These are phyloP conservation scores for Diplolepis rosae DNA, from an alignment of 2,888 invertebrate genomes.

Conservation along the genomic window DNA sequence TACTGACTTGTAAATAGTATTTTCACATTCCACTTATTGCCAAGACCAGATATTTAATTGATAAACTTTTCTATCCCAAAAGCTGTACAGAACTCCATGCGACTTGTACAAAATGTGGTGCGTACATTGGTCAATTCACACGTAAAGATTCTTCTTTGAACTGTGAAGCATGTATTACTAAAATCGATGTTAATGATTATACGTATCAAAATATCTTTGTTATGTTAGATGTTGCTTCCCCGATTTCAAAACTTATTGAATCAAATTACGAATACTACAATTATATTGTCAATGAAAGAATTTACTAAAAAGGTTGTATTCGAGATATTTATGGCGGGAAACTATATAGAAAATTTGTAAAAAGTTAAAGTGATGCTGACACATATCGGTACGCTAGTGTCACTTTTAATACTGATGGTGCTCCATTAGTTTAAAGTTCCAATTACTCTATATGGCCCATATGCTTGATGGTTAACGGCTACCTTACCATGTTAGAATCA, in stretches of 20 bases:
- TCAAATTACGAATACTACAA: slow-evolving; percentile 26
- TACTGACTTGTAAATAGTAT: slow-evolving; percentile 23
- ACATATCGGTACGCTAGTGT: neutral
- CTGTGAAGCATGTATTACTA: neutral
- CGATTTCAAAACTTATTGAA: slow-evolving; percentile 13
- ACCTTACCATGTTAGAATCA: neutral
- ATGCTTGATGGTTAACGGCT: slow-evolving; percentile 3
- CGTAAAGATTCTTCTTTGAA: neutral
- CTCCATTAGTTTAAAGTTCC: neutral
- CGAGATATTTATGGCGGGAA: slow-evolving; percentile 32
- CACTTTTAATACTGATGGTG: slow-evolving; percentile 14
- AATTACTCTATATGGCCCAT: slow-evolving; percentile 21
- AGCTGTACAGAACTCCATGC: slow-evolving; percentile 22
- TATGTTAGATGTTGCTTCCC: neutral
- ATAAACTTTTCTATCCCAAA: slow-evolving; percentile 16
- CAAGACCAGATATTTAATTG: no score
- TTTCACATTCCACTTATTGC: slow-evolving; percentile 11
- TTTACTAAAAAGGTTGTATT: slow-evolving; percentile 12
- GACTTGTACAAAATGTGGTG: slow-evolving; percentile 2
- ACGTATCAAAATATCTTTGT: slow-evolving; percentile 21
- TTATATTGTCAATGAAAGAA: slow-evolving; percentile 11
- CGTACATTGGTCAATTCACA: slow-evolving; percentile 20
- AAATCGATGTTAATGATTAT: slow-evolving; percentile 7
- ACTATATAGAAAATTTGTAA: slow-evolving; percentile 22
- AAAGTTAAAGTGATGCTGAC: neutral